Conservation (phyloP, 2,113 vertebrate genomes). For the Numenius arquata region DNA sequence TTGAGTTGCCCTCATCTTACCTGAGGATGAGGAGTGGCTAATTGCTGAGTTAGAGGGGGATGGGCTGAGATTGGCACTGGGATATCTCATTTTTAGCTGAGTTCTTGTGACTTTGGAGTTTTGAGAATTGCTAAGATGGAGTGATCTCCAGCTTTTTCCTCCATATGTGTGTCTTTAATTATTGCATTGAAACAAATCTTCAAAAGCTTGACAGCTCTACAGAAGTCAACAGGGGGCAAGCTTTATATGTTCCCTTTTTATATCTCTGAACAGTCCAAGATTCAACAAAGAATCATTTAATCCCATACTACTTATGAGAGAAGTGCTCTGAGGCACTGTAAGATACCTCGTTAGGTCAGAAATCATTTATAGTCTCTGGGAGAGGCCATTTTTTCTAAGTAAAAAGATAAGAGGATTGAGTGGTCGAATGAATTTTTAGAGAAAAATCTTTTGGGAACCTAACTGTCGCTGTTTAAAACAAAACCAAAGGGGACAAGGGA, state of each 20-base stretch:
- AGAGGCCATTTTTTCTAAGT: neutral
- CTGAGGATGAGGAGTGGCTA: neutral
- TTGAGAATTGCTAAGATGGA: neutral
- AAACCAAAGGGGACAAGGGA: neutral
- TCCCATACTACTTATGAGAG: neutral
- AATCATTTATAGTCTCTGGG: neutral
- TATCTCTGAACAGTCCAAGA: neutral
- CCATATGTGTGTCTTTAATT: neutral
- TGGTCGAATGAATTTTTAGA: neutral
- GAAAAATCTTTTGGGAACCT: neutral
- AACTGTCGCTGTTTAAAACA: neutral
- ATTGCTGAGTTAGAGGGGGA: neutral
- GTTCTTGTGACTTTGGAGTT: accelerated
- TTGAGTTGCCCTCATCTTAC: neutral
- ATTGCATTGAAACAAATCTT: neutral
- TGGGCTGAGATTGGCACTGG: neutral
- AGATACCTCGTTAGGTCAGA: neutral
- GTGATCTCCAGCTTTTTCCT: neutral
- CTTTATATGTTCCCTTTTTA: neutral
- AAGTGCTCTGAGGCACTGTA: neutral
- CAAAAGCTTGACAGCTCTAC: neutral
- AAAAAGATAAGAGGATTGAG: neutral
- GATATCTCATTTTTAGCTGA: neutral
- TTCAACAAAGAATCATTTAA: neutral
- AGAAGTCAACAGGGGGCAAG: neutral